Conservation (phyloP, 2,113 vertebrate genomes). For the Lethenteron camtschaticum region DNA sequence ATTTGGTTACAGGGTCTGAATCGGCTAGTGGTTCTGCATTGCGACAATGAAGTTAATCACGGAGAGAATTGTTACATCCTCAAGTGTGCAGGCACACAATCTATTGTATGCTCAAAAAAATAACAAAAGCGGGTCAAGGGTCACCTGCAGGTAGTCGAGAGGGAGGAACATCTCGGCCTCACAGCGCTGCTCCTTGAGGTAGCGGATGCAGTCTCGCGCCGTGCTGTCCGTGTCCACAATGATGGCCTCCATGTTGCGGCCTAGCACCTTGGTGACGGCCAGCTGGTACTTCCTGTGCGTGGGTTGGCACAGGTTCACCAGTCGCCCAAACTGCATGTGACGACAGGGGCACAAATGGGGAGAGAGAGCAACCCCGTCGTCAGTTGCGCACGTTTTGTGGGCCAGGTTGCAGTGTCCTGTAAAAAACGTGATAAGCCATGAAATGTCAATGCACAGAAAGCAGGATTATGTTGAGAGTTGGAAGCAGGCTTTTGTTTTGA, state of each 20-base stretch:
- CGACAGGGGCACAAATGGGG: not conserved
- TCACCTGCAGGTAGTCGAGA: slow-evolving; percentile 64
- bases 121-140: not conserved
- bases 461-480: too few species aligned
- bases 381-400: too few species aligned
- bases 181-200: slow-evolving; percentile 53
- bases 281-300: slow-evolving; percentile 85
- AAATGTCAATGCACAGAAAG: too few species aligned
- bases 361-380: too few species aligned
- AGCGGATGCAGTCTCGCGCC: slow-evolving; percentile 54
- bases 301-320: slow-evolving; percentile 64
- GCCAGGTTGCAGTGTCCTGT: too few species aligned
- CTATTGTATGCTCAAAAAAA: not conserved
- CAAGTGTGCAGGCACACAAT: too few species aligned
- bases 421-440: too few species aligned
- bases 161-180: slow-evolving; percentile 81
- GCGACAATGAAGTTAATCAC: too few species aligned
- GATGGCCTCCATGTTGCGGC: slow-evolving; percentile 49
- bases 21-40: too few species aligned
- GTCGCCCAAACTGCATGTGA: slow-evolving; percentile 45
- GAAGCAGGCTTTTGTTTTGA: too few species aligned
- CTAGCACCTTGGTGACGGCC: slow-evolving; percentile 68
- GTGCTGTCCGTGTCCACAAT: slow-evolving; percentile 46
- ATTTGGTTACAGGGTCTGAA: too few species aligned
- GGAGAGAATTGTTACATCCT: too few species aligned